phyloP scores from a whole-genome alignment of 2,113 vertebrate genomes.

The Pristiophorus japonicus region DNA sequence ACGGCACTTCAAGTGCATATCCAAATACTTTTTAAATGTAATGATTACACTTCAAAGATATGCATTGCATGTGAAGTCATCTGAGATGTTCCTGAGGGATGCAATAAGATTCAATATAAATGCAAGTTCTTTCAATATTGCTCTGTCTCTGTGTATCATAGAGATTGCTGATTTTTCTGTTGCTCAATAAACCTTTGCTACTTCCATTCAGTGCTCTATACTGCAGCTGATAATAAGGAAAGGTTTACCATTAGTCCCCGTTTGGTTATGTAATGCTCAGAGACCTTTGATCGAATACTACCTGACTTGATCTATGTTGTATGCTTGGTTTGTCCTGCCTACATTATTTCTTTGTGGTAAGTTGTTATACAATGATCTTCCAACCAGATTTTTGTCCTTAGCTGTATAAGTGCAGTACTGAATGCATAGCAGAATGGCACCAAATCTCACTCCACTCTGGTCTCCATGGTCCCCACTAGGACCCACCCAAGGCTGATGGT shows the following conservation, averaged over 20 bases:
- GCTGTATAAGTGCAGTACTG: background rate
- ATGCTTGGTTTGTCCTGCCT: background rate
- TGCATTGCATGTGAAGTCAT: background rate
- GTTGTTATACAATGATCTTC: background rate
- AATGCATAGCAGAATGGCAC: background rate
- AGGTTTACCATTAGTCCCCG: background rate
- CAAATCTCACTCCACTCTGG: too few relatives aligned
- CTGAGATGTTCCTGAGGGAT: background rate
- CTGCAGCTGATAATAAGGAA: background rate
- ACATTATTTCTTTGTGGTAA: background rate
- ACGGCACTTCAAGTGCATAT: too few relatives aligned
- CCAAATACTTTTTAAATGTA: too few relatives aligned
- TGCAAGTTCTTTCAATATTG: constrained; percentile 13
- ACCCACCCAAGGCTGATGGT: background rate
- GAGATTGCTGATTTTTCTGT: background rate
- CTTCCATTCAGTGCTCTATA: background rate
- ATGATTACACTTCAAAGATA: background rate
- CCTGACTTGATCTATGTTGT: background rate
- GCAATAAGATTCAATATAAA: constrained; percentile 4
- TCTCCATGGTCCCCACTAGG: background rate
- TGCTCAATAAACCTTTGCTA: background rate
- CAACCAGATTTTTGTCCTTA: background rate
- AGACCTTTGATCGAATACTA: background rate
- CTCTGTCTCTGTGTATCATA: constrained; percentile 1
- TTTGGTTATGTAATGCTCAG: background rate